Base-by-base conservation (phyloP, 2,797 vertebrate species). In the Enteromius fasciolatus region DNA sequence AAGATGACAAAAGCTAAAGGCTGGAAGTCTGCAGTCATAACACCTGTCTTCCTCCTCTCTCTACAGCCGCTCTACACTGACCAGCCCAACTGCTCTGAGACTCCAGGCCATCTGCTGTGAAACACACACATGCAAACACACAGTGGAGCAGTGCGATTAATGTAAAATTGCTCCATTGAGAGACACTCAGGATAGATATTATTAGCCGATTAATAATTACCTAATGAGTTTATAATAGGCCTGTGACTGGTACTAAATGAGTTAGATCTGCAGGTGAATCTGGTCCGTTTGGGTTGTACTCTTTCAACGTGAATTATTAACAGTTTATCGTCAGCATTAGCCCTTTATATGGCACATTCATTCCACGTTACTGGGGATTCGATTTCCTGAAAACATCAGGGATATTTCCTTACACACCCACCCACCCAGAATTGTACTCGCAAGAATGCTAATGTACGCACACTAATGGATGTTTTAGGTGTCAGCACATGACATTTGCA, bases 1-100 rank as follows among this genome's bases (percentile, higher is more conserved):
- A 92, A 92, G 93, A 93, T 33, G 54, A 72, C 67, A 52, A 76
- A 77, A 77, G 76, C 76, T 77, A 46, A 59, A 64, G 59, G 41
- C 28, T 77, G 59, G 59, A 77, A 52, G 52, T 73, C 54, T 81
- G 41, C 68, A 81, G 31, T 69, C 64, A 69, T 54, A 81, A 81
- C 68, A 76, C 50, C 73, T 69, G 73, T 83, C 80, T 80, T 89
- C 85, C 90, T 81, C 81, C 76, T 86, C 48, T 82, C 20, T 76
- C 80, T 64, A 44, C 59, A 57, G 69, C 57, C 61, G 31, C 54
- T 74, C 44, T 36, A 69, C 64, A 57, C 64, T 77, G 81, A 77
- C 81, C 81, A 59, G 66, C 59, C 77, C 61, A 79, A 72, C 76
- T 33, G 79, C 20, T 76, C 63, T 39, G 79, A 84, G 76, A 77